Conservation (phyloP, 2,797 vertebrate species). For the Acanthornis magna region DNA sequence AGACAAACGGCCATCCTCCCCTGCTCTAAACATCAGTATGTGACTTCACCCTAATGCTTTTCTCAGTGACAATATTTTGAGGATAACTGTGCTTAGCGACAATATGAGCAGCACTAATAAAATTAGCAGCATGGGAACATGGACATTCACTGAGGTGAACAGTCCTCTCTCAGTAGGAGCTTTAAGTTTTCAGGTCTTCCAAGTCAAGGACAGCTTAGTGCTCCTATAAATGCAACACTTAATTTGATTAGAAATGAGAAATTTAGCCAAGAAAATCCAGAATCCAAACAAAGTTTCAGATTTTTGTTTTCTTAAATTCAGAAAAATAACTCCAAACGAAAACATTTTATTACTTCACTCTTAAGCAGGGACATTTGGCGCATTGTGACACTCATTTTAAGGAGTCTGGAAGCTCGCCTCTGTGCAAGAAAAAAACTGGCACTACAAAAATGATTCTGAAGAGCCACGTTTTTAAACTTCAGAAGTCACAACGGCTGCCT, state of each 20-base stretch:
- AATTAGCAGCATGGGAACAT: not conserved
- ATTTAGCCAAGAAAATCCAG: not conserved
- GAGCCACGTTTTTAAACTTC: not conserved
- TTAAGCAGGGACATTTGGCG: not conserved
- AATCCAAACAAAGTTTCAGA: not conserved
- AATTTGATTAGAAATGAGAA: not conserved
- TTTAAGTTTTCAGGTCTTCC: not conserved
- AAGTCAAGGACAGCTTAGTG: not conserved
- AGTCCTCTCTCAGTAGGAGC: not conserved
- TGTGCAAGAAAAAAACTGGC: not conserved
- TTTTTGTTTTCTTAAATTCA: not conserved
- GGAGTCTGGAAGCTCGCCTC: not conserved
- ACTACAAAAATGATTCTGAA: not conserved
- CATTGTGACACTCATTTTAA: not conserved
- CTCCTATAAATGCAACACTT: not conserved
- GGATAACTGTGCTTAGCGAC: not conserved
- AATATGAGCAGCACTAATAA: not conserved
- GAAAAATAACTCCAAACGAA: not conserved
- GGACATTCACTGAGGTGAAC: not conserved
- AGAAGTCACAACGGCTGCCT: not conserved
- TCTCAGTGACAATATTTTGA: not conserved
- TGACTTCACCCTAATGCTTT: not conserved
- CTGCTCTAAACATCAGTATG: not conserved
- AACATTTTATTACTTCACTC: not conserved
- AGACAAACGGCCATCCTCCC: not conserved